A percentile compares a stretch with the other conserved stretches of the same genome.
phyloP scores from a whole-genome alignment of 2,113 vertebrate species.

The Scomber japonicus region DNA sequence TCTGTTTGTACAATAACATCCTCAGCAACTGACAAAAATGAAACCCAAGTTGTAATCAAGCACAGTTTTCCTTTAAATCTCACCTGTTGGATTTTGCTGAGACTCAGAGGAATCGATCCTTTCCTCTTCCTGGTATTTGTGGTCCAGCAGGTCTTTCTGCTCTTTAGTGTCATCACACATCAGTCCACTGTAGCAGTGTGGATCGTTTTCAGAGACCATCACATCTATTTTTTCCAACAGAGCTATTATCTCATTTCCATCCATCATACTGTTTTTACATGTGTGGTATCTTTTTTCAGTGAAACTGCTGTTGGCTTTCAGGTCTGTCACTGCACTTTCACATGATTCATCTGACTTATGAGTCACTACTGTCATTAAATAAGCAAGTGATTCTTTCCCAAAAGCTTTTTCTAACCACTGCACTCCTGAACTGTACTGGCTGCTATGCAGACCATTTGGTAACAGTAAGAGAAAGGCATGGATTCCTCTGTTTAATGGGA shows the following conservation, averaged over 20 bases:
- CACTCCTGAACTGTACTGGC: constrained; percentile 30
- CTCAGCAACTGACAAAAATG: too few species aligned
- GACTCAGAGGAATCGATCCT: neutral
- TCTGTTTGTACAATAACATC: too few species aligned
- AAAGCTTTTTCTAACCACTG: constrained; percentile 40
- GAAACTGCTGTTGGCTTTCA: constrained; percentile 23
- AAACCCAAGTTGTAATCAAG: neutral
- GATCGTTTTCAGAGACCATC: constrained; percentile 48
- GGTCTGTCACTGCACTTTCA: constrained; percentile 8
- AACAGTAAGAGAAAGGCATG: constrained; percentile 56
- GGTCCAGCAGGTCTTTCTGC: neutral
- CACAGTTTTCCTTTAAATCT: neutral
- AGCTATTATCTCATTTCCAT: constrained; percentile 18
- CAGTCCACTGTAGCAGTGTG: neutral
- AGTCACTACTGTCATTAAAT: constrained; percentile 56
- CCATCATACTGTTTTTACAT: constrained; percentile 35
- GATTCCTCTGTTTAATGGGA: neutral
- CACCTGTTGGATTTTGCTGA: constrained; percentile 24
- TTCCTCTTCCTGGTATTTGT: neutral
- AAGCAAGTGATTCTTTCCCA: constrained; percentile 16
- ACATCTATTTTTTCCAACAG: constrained; percentile 42
- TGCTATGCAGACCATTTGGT: constrained; percentile 27
- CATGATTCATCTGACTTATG: neutral
- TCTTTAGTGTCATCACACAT: neutral
- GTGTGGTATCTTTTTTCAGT: constrained; percentile 41